These are phyloP conservation scores for Camelus dromedarius DNA, from an alignment of 2,113 vertebrate species.

Conservation along the genomic window DNA sequence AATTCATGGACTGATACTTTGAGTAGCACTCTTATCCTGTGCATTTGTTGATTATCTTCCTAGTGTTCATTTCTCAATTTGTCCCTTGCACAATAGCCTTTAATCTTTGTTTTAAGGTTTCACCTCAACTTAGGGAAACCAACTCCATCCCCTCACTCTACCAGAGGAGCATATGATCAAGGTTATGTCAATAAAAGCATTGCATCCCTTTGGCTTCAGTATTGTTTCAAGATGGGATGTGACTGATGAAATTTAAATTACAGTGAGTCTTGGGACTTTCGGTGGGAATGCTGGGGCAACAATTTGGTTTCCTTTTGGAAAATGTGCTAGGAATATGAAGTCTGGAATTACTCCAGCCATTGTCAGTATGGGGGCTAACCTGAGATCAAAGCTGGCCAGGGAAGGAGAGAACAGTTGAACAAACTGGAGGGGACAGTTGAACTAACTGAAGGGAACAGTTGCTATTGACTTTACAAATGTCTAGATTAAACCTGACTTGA, in stretches of 20 bases:
- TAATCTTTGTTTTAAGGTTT: background rate
- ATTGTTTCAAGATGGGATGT: background rate
- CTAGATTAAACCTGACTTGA: background rate
- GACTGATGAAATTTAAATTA: background rate
- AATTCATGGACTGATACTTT: background rate
- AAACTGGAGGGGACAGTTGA: background rate
- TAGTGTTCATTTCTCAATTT: background rate
- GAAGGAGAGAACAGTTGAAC: background rate
- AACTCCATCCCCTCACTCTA: background rate
- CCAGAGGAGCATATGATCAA: background rate
- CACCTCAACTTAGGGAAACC: background rate
- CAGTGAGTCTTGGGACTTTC: background rate
- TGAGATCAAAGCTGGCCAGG: background rate
- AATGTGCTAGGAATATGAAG: background rate
- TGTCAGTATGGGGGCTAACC: background rate
- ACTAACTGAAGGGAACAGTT: background rate
- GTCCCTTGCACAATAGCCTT: background rate
- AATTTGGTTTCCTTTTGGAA: background rate
- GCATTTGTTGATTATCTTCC: background rate
- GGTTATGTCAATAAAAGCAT: background rate
- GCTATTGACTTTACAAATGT: background rate
- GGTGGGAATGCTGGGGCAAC: background rate
- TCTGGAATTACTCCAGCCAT: background rate
- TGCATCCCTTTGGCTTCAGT: background rate
- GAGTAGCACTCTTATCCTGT: background rate